Base-by-base conservation (phyloP, 1,140 invertebrate genomes). In the Tribolium madens region DNA sequence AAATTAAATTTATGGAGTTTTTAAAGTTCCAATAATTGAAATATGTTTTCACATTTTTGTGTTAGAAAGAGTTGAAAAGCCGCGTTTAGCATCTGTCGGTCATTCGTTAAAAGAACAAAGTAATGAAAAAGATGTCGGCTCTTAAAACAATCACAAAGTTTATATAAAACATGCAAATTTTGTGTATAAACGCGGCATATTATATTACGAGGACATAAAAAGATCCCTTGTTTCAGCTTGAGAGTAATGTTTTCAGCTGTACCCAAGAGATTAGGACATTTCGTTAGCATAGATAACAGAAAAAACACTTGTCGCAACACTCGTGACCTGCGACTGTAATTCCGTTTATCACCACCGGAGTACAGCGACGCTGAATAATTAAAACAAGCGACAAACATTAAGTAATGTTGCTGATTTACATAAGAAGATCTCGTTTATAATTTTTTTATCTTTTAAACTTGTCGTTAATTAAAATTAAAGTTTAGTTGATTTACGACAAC, bases 251-350 rank as follows among this genome's bases (percentile, higher is more conserved):
- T 76, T 75, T 78, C 68, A 68, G 81, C 79, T 81, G 77, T 77
- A 79, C 76, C 76, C 81, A 50, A 53, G 79, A 82, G 81, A 82
- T 82, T 80, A 81, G 78, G 74, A 73, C 81, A 76, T 81, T 82
- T 82, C 76, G 81, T 80, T 79, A 78, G 81, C 76, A 81, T 81
- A 83, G 81, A 84, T 84, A 84, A 83, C 78, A 76, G 78, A 84
- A 83, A 84, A 81, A 84, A 83, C 81, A 83, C 81, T 84, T 83
- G 81, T 82, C 83, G 76, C 78, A 79, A 82, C 81, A 81, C 80
- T 81, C 78, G 80, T 81, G 83, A 83, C 82, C 81, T 81, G 78
- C 70, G 78, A 78, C 72, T 79, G 73, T 81, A 79, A 80, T 80
- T 81, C 80, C 46, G 77, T 84, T 84, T 84, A 83, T 83, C 79